Base-by-base conservation (phyloP, 2,888 invertebrate species). In the Acronicta alni region DNA sequence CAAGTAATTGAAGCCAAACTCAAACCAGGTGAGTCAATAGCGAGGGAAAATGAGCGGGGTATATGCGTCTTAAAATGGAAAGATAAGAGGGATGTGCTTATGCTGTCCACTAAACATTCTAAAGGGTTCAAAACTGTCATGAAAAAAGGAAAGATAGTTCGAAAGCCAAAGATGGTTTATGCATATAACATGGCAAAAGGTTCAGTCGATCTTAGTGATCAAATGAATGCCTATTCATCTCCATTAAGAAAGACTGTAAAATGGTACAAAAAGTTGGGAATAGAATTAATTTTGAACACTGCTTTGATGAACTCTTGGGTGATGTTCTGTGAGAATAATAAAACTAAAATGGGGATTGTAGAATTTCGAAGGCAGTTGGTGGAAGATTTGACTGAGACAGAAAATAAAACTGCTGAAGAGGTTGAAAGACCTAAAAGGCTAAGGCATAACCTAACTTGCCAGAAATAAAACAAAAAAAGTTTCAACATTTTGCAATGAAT, bases 61-160 rank as follows among this genome's bases (percentile, higher is more conserved):
- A 30, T 30, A 30, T 3, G 3, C 2, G 4, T 12, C 4, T 12
- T 30, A 12, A 30, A 30, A 30, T 30, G 30, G 30, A 42, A 42
- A 39, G 64, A 74, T 62, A 71, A 71, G 39, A 45, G 67, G 15
- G 67, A 71, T 55, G 71, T 74, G 23, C 6, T 58, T 68, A 26
- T 73, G 42, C 59, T 73, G 39, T 73, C 66, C 26, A 70, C 67
- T 39, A 69, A 69, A 57, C 69, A 67, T 52, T 68, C 59, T 49
- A 42, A 23, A 16, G 20, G 47, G 23, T 7, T 23, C 6, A 7
- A 4, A 23, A 23, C 23, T 7, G 7, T 23, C 23, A 8, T 8
- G 6, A 23, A 23, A 23, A 23, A 4, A 8, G 23, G 23, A 8
- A 23, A 23, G 7, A 4, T 7, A 8, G 23, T 23, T 23, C 5